Conservation (phyloP, 2,113 vertebrate genomes). For the Caretta caretta region DNA sequence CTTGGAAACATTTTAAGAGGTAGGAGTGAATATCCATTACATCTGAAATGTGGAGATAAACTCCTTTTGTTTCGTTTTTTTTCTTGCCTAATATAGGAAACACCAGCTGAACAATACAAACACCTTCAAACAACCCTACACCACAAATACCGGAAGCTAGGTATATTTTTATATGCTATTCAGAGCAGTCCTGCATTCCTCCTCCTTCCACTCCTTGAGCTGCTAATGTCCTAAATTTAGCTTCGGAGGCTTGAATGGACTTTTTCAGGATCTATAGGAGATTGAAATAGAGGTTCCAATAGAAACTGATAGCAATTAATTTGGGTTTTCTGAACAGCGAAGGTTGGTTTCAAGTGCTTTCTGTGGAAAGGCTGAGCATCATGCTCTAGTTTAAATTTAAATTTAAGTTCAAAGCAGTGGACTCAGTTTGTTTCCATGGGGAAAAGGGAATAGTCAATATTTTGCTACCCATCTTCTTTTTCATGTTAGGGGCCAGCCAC, state of each 20-base stretch:
- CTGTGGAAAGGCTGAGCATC: not conserved
- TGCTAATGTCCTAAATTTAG: not conserved
- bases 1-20: not conserved
- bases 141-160: not conserved
- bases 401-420: not conserved
- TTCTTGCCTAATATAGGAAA: not conserved
- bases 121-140: not conserved
- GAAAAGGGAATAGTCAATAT: not conserved
- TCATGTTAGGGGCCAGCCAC: not conserved
- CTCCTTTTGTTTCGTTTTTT: not conserved
- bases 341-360: not conserved
- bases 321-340: constrained; percentile 13
- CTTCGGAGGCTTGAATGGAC: not conserved
- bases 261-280: not conserved
- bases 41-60: not conserved
- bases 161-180: not conserved
- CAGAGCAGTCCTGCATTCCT: not conserved
- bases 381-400: not conserved
- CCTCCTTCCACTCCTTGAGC: not conserved
- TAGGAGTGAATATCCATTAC: not conserved
- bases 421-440: not conserved
- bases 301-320: not conserved
- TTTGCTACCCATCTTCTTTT: not conserved
- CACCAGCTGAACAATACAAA: not conserved
- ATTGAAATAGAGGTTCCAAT: not conserved